These are phyloP conservation scores for Chroicocephalus ridibundus DNA, from an alignment of 2,113 vertebrate genomes.

Conservation along the genomic window DNA sequence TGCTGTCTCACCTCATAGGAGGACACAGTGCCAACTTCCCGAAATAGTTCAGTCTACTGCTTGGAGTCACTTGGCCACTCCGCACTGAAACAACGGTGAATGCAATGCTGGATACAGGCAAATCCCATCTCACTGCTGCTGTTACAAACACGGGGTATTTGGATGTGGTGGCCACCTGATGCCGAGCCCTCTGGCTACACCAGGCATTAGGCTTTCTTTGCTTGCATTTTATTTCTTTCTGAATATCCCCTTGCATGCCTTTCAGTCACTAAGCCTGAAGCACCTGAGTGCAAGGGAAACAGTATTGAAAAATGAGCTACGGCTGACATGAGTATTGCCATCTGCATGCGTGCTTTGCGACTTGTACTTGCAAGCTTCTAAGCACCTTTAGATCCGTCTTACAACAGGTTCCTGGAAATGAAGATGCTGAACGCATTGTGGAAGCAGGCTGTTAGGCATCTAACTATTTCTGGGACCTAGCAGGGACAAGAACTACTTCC, in stretches of 20 bases:
- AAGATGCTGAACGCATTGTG: neutral
- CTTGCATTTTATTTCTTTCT: neutral
- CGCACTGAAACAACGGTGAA: neutral
- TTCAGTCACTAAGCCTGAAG: neutral
- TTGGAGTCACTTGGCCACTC: neutral
- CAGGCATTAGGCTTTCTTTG: neutral
- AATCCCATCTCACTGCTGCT: neutral
- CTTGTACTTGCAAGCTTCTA: neutral
- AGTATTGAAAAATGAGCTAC: neutral
- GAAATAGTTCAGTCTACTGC: neutral
- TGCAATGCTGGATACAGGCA: neutral
- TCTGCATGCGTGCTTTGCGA: neutral
- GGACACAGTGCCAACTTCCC: neutral
- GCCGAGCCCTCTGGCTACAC: neutral
- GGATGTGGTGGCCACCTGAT: accelerated
- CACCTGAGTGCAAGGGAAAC: neutral
- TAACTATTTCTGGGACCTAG: neutral
- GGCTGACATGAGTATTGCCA: neutral
- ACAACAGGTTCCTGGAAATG: neutral
- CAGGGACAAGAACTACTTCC: neutral
- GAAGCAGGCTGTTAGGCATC: neutral
- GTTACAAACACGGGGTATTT: neutral
- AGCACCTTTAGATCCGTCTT: neutral
- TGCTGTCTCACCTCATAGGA: neutral
- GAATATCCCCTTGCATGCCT: neutral